phyloP scores from a whole-genome alignment of 2,113 vertebrate species.

The Archilochus colubris region DNA sequence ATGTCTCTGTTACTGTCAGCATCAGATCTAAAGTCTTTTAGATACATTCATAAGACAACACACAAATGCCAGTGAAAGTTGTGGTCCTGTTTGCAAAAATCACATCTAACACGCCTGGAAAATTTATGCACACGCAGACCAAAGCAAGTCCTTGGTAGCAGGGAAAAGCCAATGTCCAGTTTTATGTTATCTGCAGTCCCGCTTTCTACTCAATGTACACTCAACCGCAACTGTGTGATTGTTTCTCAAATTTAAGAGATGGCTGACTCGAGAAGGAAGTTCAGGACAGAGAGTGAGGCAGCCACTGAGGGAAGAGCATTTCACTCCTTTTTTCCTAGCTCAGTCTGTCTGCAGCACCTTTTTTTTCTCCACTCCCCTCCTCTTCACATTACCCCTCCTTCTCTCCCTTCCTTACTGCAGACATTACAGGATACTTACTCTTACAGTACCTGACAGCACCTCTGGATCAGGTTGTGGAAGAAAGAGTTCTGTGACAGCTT shows the following conservation, averaged over 20 bases:
- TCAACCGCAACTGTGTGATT: not conserved
- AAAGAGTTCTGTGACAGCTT: not conserved
- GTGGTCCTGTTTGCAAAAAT: not conserved
- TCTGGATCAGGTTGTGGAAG: not conserved
- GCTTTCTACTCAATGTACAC: not conserved
- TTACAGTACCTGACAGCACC: not conserved
- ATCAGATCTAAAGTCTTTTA: not conserved
- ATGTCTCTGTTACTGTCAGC: not conserved
- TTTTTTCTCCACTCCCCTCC: not conserved
- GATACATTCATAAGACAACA: not conserved
- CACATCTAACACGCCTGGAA: not conserved
- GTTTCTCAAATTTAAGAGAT: not conserved
- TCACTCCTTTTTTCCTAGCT: not conserved
- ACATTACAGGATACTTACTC: fast-evolving
- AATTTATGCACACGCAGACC: not conserved
- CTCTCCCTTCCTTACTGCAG: not conserved
- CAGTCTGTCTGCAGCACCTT: not conserved
- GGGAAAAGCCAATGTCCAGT: not conserved
- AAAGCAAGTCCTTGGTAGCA: not conserved
- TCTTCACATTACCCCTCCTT: not conserved
- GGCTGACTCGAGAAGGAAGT: not conserved
- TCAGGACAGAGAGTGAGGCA: not conserved
- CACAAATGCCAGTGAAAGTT: not conserved
- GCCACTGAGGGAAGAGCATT: not conserved
- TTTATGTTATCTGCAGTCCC: not conserved